Percentiles rank a stretch among this genome's conserved stretches.
Evolutionary conservation across 2,113 vertebrate species (phyloP).

Genomic region (Ophthalmolycus amberensis): DNA sequence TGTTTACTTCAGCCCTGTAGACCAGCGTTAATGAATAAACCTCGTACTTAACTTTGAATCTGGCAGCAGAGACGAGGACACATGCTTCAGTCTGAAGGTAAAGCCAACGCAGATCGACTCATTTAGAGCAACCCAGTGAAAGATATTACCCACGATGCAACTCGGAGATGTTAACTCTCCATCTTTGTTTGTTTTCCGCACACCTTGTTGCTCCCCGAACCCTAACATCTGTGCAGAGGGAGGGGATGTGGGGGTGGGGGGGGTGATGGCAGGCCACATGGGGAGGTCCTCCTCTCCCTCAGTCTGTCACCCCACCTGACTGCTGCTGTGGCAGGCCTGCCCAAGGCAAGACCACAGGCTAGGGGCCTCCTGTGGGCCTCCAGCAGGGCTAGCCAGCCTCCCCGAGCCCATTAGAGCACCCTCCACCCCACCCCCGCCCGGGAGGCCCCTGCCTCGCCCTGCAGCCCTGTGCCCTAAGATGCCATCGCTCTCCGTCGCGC

Average conservation of each 20-base stretch:
- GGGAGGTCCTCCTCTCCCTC: slow-evolving; percentile 71
- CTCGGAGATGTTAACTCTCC: slow-evolving; percentile 35
- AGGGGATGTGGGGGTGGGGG: slow-evolving; percentile 17
- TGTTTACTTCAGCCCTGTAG: slow-evolving; percentile 52
- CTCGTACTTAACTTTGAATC: slow-evolving; percentile 53
- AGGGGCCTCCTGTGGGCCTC: slow-evolving; percentile 82
- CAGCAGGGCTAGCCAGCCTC: slow-evolving; percentile 73
- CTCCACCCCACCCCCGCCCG: slow-evolving; percentile 57
- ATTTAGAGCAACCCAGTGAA: slow-evolving; percentile 21
- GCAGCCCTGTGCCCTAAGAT: slow-evolving; percentile 77
- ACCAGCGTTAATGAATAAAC: slow-evolving; percentile 54
- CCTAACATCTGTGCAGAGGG: slow-evolving; percentile 73
- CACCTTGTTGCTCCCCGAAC: slow-evolving; percentile 77
- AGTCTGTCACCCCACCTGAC: slow-evolving; percentile 85
- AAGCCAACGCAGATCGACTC: slow-evolving; percentile 29
- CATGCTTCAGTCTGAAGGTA: slow-evolving; percentile 9
- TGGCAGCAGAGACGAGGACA: slow-evolving; percentile 9
- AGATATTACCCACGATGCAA: slow-evolving; percentile 22
- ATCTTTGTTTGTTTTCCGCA: slow-evolving; percentile 70
- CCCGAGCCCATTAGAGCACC: slow-evolving; percentile 82
- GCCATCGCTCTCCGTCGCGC: slow-evolving; percentile 72
- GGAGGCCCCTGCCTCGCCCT: slow-evolving; percentile 71
- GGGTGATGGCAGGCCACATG: slow-evolving; percentile 68
- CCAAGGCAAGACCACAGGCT: slow-evolving; percentile 87
- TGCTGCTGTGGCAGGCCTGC: slow-evolving; percentile 83